These are phyloP conservation scores for Drosophila incognita DNA, from an alignment of 2,888 invertebrate species.

Conservation along the genomic window DNA sequence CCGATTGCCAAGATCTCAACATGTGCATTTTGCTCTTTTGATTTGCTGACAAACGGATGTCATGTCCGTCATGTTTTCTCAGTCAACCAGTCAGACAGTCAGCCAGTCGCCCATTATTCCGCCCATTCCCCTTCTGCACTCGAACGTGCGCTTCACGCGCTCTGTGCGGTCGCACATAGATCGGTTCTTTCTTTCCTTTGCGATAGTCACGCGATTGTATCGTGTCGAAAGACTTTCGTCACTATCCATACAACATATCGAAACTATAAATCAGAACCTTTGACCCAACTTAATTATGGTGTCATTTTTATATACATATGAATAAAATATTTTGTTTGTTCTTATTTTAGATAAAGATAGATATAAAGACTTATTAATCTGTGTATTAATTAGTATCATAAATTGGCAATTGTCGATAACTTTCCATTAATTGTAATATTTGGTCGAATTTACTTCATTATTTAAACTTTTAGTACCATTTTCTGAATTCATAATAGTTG, in stretches of 20 bases:
- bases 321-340: not conserved
- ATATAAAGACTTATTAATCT: not conserved
- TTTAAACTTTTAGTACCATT: not conserved
- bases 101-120: not conserved
- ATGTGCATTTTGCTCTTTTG: slow-evolving; percentile 29
- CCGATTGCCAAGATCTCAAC: slow-evolving; percentile 6
- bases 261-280: not conserved
- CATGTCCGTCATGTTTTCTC: slow-evolving; percentile 57
- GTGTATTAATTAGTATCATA: not conserved
- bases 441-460: not conserved
- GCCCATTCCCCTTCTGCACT: slow-evolving; percentile 14
- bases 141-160: slow-evolving; percentile 64
- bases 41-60: slow-evolving; percentile 64
- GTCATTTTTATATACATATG: not conserved
- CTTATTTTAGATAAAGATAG: not conserved
- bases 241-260: not conserved
- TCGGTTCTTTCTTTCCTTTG: not conserved
- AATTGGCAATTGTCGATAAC: too few species aligned
- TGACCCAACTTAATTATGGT: not conserved
- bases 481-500: not conserved
- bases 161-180: slow-evolving; percentile 56
- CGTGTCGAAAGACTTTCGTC: slow-evolving; percentile 18
- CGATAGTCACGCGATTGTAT: slow-evolving; percentile 45
- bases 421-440: not conserved
- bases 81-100: slow-evolving; percentile 16